Percentiles rank a stretch among this genome's conserved stretches.
These are phyloP conservation scores for Chrysaora quinquecirrha DNA, from an alignment of 30 jellyfish, hydroid and myxozoan genomes.

Conservation along the genomic window DNA sequence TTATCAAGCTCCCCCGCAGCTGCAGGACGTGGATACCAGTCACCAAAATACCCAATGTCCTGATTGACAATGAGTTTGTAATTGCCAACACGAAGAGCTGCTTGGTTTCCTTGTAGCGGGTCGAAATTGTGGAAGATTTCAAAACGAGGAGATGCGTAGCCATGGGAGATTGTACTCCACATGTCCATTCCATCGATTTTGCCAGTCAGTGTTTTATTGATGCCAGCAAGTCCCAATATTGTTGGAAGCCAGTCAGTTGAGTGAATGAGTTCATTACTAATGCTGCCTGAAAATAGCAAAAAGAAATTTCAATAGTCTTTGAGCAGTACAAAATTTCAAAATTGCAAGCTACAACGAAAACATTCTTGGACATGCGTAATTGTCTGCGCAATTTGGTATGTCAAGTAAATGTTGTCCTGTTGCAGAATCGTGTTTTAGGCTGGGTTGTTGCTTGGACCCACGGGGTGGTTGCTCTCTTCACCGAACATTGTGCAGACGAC, in stretches of 20 bases:
- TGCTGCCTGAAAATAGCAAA: slow-evolving; percentile 72
- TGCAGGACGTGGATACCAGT: slow-evolving; percentile 98
- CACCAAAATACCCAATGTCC: slow-evolving; percentile 92
- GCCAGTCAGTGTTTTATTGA: slow-evolving; percentile 32
- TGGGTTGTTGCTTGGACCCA: too few species aligned
- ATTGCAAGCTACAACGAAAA: too few species aligned
- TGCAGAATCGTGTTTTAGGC: too few species aligned
- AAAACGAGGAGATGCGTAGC: slow-evolving; percentile 73
- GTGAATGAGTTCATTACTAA: slow-evolving; percentile 84
- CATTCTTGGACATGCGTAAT: too few species aligned
- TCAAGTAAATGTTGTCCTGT: too few species aligned
- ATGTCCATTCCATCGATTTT: slow-evolving; percentile 81
- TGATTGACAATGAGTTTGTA: slow-evolving; percentile 92
- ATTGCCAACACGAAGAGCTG: slow-evolving; percentile 95
- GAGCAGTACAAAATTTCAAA: too few species aligned
- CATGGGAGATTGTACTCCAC: slow-evolving; percentile 74
- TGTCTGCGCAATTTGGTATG: too few species aligned
- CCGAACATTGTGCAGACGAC: too few species aligned
- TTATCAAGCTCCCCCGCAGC: slow-evolving; percentile 83
- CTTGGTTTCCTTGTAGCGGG: slow-evolving; percentile 89
- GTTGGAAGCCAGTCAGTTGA: slow-evolving; percentile 99
- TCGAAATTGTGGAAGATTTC: slow-evolving; percentile 92
- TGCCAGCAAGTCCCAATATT: slow-evolving; percentile 63
- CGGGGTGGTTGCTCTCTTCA: too few species aligned
- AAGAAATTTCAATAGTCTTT: too few species aligned